phyloP scores from a whole-genome alignment of 2,888 invertebrate genomes.

The Aporophyla nigra region DNA sequence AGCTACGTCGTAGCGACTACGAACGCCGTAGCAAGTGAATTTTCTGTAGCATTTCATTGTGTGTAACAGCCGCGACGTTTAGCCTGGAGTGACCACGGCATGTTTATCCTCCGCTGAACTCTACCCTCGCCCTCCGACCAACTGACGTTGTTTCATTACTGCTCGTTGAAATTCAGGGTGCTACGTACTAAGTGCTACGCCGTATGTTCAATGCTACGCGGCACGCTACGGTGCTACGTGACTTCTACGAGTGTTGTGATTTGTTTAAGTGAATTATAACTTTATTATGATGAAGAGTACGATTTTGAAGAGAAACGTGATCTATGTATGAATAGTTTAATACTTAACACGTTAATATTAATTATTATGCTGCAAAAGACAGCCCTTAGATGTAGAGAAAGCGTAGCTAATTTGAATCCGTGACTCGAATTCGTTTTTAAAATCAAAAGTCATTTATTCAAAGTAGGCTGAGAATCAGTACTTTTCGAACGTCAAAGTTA shows the following conservation, averaged over 20 bases:
- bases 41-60: not conserved
- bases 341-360: not conserved
- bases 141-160: constrained; percentile 13
- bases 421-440: not conserved
- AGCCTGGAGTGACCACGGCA: not conserved
- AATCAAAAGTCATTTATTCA: not conserved
- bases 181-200: constrained; percentile 6
- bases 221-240: not conserved
- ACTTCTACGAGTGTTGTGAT: constrained; percentile 2
- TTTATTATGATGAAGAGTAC: not conserved
- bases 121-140: not conserved
- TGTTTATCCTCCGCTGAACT: constrained; percentile 12
- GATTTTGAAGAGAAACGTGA: not conserved
- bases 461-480: too few relatives aligned
- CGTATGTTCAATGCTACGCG: constrained; percentile 1
- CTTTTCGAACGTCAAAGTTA: too few relatives aligned
- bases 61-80: not conserved
- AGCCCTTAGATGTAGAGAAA: not conserved
- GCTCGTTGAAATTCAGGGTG: constrained; percentile 2
- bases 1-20: constrained; percentile 8
- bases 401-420: not conserved
- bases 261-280: not conserved
- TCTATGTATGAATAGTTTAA: not conserved
- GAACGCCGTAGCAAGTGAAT: not conserved
- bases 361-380: not conserved